Evolutionary conservation across 2,113 vertebrate species (phyloP), one percentile per base, ranked within the genome.

Genomic region (Anolis carolinensis): DNA sequence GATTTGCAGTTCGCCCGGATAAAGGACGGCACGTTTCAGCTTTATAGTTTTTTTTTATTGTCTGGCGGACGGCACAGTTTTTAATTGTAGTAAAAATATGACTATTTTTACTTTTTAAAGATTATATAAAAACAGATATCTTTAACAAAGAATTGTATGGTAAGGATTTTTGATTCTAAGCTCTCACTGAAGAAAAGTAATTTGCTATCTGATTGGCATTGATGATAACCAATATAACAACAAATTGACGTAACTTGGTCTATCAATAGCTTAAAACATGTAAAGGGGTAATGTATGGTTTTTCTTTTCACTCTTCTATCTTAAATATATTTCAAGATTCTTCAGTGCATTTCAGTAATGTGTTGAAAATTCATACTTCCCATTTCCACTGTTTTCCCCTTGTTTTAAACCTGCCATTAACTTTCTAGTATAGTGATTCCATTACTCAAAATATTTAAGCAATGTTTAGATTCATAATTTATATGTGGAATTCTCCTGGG

Each of bases 401-500:
- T 59, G 20, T 63, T 82, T 55, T 77, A 62, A 88, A 87, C 88
- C 88, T 78, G 71, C 74, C 89, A 71, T n/a, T 7, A 0, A 34
- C 86, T 25, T 88, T n/a, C 1, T 86, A 87, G 50, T 48, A 73
- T 79, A 88, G 79, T 87, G 79, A 9, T 21, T 65, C 59, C 62
- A 85, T 70, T 70, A 73, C 36, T 27, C 39, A 86, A 7, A 79
- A 44, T 81, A 79, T 86, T 84, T 52, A 68, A 75, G 30, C 87
- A 18, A 7, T 39, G 50, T 89, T 93, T 79, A 89, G 30, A 6
- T 86, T 91, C 87, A 82, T 79, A 81, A 67, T 73, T 85, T 83
- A 80, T 50, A 74, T 67, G 67, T 80, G 52, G 59, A 84, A 79
- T 89, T 92, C 86, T 90, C 21, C 77, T 88, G 80, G 59, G 34